Evolutionary conservation across 2,113 vertebrate species (phyloP), one percentile per base, ranked within the genome.

Genomic region (Cnemophilus loriae): DNA sequence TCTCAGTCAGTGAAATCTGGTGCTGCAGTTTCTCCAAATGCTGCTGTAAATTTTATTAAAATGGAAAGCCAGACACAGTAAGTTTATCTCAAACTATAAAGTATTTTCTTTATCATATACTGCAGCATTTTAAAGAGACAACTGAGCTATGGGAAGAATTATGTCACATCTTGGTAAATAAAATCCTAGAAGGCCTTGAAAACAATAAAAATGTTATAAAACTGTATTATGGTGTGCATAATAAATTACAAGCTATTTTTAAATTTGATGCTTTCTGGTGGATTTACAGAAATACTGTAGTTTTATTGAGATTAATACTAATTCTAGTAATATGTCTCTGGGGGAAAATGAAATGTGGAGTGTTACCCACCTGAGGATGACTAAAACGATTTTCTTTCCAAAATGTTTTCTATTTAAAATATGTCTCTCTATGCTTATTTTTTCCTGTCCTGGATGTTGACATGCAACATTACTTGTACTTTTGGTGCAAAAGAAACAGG

Each of bases 241-340:
- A 88, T 65, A 96, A 94, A 95, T 95, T 50, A 82, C 23, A 78
- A 70, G 49, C 13, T 93, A 65, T 95, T 95, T 97, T 88, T 47
- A 95, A 68, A 76, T 59, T 55, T 9, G 16, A 78, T 86, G 42
- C n/a, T 78, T 92, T 83, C 67, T 92, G 60, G 1, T 53, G 59
- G 65, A 89, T 91, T 86, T 78, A 75, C 44, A 77, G 70, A 89
- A 55, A 61, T 69, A 67, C 19, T 57, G 28, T 39, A 41, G 26
- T 79, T 90, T 56, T 89, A 76, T 19, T 65, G 77, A 73, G 35
- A 76, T 80, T 65, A 64, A 55, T n/a, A 42, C 63, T 71, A 76
- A 84, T 87, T 91, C 33, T 63, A 59, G 19, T 59, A 67, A 63
- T 74, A 80, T 47, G 46, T 52, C 13, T 77, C 28, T 18, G 22